Conservation (phyloP, 64 coral and sea anemone genomes). For the Orbicella faveolata region DNA sequence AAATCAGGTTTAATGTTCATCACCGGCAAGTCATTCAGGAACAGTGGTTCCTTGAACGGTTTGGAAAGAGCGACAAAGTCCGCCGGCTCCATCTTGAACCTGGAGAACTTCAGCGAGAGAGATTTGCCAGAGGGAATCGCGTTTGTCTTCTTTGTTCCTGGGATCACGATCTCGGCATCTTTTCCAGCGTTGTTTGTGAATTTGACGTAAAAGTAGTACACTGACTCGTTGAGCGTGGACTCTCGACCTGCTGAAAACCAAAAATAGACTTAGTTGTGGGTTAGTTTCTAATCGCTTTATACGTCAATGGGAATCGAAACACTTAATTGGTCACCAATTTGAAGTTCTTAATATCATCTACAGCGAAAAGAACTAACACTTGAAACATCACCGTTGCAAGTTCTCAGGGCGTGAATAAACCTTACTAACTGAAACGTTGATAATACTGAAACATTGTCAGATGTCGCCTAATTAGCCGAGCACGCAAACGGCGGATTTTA, state of each 20-base stretch:
- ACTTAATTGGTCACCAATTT: no score
- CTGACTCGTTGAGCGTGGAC: slow-evolving; percentile 41
- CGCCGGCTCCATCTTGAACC: slow-evolving; percentile 40
- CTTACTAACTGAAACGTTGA: no score
- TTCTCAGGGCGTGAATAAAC: no score
- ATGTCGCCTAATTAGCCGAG: no score
- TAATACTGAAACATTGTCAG: no score
- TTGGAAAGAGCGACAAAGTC: slow-evolving; percentile 70
- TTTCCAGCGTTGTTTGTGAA: slow-evolving; percentile 83
- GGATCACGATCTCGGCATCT: slow-evolving; percentile 65
- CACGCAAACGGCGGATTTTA: no score
- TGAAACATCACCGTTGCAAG: no score
- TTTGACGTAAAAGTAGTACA: slow-evolving; percentile 74
- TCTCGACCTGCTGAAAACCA: slow-evolving; percentile 54
- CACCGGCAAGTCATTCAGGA: slow-evolving; percentile 44
- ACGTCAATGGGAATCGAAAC: no score
- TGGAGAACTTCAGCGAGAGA: slow-evolving; percentile 71
- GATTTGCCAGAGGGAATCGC: slow-evolving; percentile 66
- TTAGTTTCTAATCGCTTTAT: neutral
- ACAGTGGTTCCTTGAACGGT: slow-evolving; percentile 21
- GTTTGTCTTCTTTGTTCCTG: slow-evolving; percentile 62
- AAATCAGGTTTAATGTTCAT: slow-evolving; percentile 49
- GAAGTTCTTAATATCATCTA: no score
- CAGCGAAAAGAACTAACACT: no score
- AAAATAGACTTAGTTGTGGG: neutral